A percentile compares a stretch with the other conserved stretches of the same genome.
Conservation (phyloP, 2,113 vertebrate genomes). For the Rhinolophus sinicus region DNA sequence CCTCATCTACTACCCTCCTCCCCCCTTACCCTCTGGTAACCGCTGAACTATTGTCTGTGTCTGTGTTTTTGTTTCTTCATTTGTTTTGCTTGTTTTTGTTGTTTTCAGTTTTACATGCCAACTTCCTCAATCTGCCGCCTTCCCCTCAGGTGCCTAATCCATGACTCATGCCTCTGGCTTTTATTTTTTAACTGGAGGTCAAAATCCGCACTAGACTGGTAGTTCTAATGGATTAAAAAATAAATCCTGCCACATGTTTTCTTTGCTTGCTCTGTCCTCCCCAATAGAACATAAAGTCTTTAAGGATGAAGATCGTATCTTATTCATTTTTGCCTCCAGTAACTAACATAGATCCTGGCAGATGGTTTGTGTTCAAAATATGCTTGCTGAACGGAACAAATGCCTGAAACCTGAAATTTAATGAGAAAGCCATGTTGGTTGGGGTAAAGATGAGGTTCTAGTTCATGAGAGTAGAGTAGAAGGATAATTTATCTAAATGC, state of each 20-base stretch:
- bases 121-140: too few species aligned
- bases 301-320: not conserved
- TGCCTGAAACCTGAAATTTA: not conserved
- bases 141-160: not conserved
- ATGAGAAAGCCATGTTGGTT: not conserved
- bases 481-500: not conserved
- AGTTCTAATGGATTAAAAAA: not conserved
- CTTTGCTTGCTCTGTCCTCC: not conserved
- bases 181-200: not conserved
- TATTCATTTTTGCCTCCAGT: not conserved
- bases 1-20: too few species aligned
- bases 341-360: not conserved
- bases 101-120: too few species aligned
- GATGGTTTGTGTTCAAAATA: not conserved
- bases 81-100: too few species aligned
- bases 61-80: too few species aligned
- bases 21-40: too few species aligned
- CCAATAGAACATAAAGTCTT: not conserved
- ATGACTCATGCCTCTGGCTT: not conserved
- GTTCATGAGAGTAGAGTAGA: not conserved
- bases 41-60: too few species aligned
- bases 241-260: not conserved
- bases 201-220: not conserved
- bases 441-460: not conserved
- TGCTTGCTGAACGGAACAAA: not conserved